Base-by-base conservation (phyloP, 2,113 vertebrate species). In the Pontoporia blainvillei region DNA sequence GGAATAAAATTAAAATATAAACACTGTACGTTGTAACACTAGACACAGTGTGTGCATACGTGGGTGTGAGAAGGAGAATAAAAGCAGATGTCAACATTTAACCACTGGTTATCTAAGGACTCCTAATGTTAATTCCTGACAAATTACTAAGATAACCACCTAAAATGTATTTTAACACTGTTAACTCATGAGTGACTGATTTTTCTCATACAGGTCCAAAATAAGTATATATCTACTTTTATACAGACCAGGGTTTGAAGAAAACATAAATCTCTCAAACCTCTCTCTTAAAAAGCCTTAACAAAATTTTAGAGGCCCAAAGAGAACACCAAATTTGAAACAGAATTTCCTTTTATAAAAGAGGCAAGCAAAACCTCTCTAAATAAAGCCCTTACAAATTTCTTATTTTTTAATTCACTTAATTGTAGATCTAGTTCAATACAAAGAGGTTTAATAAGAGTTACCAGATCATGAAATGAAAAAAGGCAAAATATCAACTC, bases 281-380 rank as follows among this genome's bases (percentile, higher is more conserved):
- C 64, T 87, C 25, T 84, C 52, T 84, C 79, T 96, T 90, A 52
- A 92, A 81, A 96, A 84, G n/a, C 29, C 34, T n/a, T 14, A 88
- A 64, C n/a, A 83, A 88, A 86, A 21, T 82, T 71, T 93, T 23
- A 82, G 31, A 92, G 23, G 41, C 29, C 49, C 31, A 94, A 94
- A 89, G 7, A 54, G 21, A 82, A 31, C 5, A 87, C 39, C 61
- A 91, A 71, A 89, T 91, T 93, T 73, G 34, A 57, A 90, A 91
- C 21, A 87, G 25, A 64, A 62, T 84, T 96, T 52, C 31, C 36
- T 91, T 93, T 91, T 18, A 27, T 96, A 84, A 93, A 97, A 93
- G 36, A 82, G 25, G 27, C 15, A 89, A 75, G n/a, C 7, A 94
- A 39, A 34, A 27, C 10, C 11, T 25, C n/a, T 86, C 76, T 67